These are phyloP conservation scores for Eupithecia abbreviata DNA, from an alignment of 2,888 invertebrate species.

Conservation along the genomic window DNA sequence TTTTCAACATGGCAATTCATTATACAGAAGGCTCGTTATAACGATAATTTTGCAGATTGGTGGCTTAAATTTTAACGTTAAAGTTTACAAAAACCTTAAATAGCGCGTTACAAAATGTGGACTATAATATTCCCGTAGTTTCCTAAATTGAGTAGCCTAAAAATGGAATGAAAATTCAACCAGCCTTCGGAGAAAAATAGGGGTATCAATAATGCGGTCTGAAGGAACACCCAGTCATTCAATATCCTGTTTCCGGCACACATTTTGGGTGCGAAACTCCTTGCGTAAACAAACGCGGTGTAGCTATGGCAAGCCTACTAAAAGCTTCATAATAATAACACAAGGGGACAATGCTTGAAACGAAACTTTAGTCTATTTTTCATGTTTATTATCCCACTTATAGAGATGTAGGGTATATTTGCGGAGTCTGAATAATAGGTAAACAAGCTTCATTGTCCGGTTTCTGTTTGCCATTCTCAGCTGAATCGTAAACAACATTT, in stretches of 20 bases:
- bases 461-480: conserved; percentile 30
- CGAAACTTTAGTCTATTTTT: conserved; percentile 42
- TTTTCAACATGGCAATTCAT: conserved; percentile 4
- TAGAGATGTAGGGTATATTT: conserved; percentile 37
- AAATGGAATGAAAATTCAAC: conserved; percentile 3
- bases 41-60: neutral
- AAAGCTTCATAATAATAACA: conserved; percentile 43
- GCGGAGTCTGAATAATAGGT: conserved; percentile 40
- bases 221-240: conserved; percentile 34
- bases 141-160: neutral
- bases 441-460: conserved; percentile 41
- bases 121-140: neutral
- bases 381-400: conserved; percentile 45
- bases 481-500: conserved; percentile 28
- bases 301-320: conserved; percentile 32
- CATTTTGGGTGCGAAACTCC: conserved; percentile 33
- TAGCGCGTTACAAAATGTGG: neutral
- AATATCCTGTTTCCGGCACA: conserved; percentile 40
- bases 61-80: neutral
- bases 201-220: conserved; percentile 25
- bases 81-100: neutral
- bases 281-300: conserved; percentile 31
- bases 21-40: neutral
- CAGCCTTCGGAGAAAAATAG: conserved; percentile 12
- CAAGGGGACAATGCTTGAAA: conserved; percentile 38